phyloP scores from a whole-genome alignment of 2,797 vertebrate species.

The Periophthalmus magnuspinnatus region DNA sequence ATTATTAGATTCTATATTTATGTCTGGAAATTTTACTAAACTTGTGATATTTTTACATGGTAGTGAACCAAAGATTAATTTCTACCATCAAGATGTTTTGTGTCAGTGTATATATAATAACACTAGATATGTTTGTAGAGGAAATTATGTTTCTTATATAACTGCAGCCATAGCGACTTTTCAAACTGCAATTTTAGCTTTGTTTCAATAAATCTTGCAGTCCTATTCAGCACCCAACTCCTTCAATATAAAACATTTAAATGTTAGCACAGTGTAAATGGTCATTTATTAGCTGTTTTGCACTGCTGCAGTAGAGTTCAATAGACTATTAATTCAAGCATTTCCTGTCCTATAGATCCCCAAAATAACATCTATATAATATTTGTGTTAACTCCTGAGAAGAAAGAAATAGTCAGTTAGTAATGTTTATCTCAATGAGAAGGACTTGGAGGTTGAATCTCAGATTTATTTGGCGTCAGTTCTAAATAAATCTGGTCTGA shows the following conservation, averaged over 20 bases:
- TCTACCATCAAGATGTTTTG: not conserved
- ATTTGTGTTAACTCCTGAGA: too few relatives aligned
- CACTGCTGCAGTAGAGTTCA: not conserved
- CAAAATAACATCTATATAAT: too few relatives aligned
- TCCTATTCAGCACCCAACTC: too few relatives aligned
- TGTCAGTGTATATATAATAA: not conserved
- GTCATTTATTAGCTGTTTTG: not conserved
- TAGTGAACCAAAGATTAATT: not conserved
- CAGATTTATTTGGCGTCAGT: constrained; percentile 7
- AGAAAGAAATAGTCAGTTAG: not conserved
- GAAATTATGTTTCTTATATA: not conserved
- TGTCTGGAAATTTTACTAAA: too few relatives aligned
- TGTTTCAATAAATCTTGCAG: not conserved
- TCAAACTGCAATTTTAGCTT: not conserved
- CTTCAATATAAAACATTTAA: not conserved
- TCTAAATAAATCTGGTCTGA: constrained; percentile 2
- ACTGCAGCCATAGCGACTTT: not conserved
- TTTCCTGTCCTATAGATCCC: too few relatives aligned
- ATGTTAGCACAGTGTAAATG: not conserved
- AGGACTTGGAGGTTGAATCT: not conserved
- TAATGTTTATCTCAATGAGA: not conserved
- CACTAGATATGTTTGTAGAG: not conserved
- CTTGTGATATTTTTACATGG: not conserved
- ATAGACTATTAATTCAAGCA: not conserved
- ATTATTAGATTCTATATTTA: too few relatives aligned